These are phyloP conservation scores for Larimichthys crocea DNA, from an alignment of 2,113 vertebrate species.

Conservation along the genomic window DNA sequence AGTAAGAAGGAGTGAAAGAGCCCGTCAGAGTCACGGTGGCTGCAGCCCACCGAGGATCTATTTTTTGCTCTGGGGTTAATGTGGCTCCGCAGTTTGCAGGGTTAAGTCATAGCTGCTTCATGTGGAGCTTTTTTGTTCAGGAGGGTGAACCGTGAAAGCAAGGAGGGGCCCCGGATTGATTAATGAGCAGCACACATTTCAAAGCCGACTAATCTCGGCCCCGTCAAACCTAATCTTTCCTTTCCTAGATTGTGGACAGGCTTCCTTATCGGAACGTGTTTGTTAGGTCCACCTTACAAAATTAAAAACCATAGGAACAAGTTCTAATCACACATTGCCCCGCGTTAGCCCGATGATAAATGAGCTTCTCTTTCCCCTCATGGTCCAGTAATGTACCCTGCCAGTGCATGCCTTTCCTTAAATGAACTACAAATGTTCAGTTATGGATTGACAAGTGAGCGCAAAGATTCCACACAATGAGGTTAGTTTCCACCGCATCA, in stretches of 20 bases:
- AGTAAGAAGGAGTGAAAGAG: conserved; percentile 23
- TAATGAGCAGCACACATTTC: conserved; percentile 36
- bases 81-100: conserved; percentile 9
- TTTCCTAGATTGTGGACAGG: conserved; percentile 6
- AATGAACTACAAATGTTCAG: conserved; percentile 66
- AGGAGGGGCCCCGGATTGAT: conserved; percentile 49
- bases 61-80: conserved; percentile 12
- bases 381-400: conserved; percentile 20
- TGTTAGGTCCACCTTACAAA: conserved; percentile 11
- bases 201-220: conserved; percentile 1
- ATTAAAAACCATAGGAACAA: conserved; percentile 21
- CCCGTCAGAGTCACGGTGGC: background rate
- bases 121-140: conserved; percentile 31
- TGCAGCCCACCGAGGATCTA: conserved; percentile 22
- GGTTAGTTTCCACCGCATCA: conserved; percentile 52
- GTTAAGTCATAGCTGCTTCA: conserved; percentile 14
- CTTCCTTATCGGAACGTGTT: conserved; percentile 16
- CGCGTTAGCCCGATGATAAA: conserved; percentile 26
- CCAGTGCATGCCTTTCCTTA: conserved; percentile 68
- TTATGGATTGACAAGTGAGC: conserved; percentile 22
- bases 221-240: conserved; percentile 20
- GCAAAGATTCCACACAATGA: conserved; percentile 24
- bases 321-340: conserved; percentile 33
- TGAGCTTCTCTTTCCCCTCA: conserved; percentile 17
- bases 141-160: conserved; percentile 6